Base-by-base conservation (phyloP, 2,888 invertebrate genomes). In the Ptychoptera contaminata region DNA sequence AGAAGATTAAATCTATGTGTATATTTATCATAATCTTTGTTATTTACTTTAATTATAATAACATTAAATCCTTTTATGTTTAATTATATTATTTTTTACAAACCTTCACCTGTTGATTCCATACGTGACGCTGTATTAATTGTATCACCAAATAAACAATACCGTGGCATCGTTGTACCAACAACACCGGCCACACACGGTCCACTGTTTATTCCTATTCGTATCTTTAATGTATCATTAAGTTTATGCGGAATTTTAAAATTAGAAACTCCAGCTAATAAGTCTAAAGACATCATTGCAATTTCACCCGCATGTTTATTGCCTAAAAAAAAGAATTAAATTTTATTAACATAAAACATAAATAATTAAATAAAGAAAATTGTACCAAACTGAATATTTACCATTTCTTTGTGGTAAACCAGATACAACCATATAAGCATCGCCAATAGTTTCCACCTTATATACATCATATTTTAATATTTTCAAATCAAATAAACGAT, bases 381-480 rank as follows among this genome's bases (percentile, higher is more conserved):
- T 31, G 3, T 15, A 14, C 32, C 23, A 2, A 29, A 31, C 16
- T 12, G 31, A 36, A 43, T 37, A 43, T 49, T 50, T 50, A 73
- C 74, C 74, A 49, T 73, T 73, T 51, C 71, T 61, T 52, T 71
- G 69, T 0, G 73, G 73, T 14, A 73, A 55, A 0, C 74, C 74
- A 1, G 73, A 73, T 1, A 72, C 74, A 32, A 74, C 74, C 76
- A 76, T 76, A 53, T 76, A 76, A 0, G 75, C 73, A 51, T 75
- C 74, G 0, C 75, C 74, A 11, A 76, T 76, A 0, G 76, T 76
- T 53, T 76, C 76, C 40, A 81, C 81, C 54, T 82, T 82, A 62
- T 82, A 82, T 1, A 82, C 82, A 52, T 80, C 77, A 57, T 78
- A 80, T 50, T 76, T 73, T 55, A 72, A 71, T 54, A 82, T 79